Conservation (phyloP, 2,797 vertebrate genomes). For the Urocyon cinereoargenteus region DNA sequence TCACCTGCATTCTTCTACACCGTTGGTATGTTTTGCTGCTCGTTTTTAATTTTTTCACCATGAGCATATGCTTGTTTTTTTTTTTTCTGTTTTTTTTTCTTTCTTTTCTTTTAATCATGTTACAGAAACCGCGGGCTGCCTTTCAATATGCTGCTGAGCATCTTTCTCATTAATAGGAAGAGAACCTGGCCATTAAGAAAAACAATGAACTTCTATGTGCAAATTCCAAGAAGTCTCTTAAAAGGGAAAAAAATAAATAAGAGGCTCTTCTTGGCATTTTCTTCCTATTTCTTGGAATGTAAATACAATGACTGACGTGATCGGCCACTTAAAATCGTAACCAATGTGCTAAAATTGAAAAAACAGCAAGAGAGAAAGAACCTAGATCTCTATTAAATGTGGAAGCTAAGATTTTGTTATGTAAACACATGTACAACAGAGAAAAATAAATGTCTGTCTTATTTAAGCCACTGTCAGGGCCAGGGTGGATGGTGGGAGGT, state of each 20-base stretch:
- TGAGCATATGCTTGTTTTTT: background rate
- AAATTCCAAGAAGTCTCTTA: background rate
- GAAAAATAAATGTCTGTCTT: background rate
- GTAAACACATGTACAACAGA: background rate
- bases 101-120: background rate
- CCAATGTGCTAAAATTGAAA: background rate
- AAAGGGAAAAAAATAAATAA: background rate
- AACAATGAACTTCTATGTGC: background rate
- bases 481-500: background rate
- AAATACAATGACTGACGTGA: background rate
- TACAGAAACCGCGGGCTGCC: background rate
- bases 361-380: conserved; percentile 15
- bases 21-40: background rate
- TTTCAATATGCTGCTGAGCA: background rate
- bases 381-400: background rate
- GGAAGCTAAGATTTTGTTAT: background rate
- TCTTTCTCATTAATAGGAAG: background rate
- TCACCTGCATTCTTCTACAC: background rate
- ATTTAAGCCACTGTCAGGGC: background rate
- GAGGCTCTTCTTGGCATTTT: background rate
- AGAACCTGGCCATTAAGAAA: background rate
- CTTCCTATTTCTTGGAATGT: background rate
- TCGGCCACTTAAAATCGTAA: background rate
- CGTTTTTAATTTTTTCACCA: background rate
- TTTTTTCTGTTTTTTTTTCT: background rate